Conservation (phyloP, 2,797 vertebrate species). For the Balearica regulorum region DNA sequence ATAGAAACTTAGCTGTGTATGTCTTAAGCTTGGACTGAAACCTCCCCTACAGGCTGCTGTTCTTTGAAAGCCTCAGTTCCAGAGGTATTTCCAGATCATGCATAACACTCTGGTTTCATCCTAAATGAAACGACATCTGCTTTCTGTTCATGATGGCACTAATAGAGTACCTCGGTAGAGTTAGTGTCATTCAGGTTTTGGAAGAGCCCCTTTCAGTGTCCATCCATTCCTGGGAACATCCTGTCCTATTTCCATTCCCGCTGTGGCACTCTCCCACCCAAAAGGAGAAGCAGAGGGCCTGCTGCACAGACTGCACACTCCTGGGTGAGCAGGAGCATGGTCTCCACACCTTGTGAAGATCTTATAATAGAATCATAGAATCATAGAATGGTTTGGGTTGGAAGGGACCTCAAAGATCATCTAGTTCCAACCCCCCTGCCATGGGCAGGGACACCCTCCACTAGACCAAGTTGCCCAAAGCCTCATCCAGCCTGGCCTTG, state of each 20-base stretch:
- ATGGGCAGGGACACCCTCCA: too few species aligned
- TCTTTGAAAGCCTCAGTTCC: not conserved
- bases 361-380: too few species aligned
- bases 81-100: not conserved
- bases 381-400: too few species aligned
- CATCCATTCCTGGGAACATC: not conserved
- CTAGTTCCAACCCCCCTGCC: too few species aligned
- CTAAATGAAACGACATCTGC: not conserved
- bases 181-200: not conserved
- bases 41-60: not conserved
- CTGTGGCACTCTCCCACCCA: not conserved
- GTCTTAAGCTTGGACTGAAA: not conserved
- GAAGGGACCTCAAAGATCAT: too few species aligned
- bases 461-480: too few species aligned
- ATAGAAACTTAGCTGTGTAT: not conserved
- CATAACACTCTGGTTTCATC: not conserved
- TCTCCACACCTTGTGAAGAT: not conserved
- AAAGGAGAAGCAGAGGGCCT: not conserved
- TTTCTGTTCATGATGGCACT: not conserved
- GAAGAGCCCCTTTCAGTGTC: not conserved
- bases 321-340: rapidly evolving
- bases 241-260: not conserved
- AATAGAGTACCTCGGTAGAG: not conserved
- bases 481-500: too few species aligned
- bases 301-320: rapidly evolving